These are phyloP conservation scores for Hydropsyche betteni DNA, from an alignment of 2,888 invertebrate genomes.

Conservation along the genomic window DNA sequence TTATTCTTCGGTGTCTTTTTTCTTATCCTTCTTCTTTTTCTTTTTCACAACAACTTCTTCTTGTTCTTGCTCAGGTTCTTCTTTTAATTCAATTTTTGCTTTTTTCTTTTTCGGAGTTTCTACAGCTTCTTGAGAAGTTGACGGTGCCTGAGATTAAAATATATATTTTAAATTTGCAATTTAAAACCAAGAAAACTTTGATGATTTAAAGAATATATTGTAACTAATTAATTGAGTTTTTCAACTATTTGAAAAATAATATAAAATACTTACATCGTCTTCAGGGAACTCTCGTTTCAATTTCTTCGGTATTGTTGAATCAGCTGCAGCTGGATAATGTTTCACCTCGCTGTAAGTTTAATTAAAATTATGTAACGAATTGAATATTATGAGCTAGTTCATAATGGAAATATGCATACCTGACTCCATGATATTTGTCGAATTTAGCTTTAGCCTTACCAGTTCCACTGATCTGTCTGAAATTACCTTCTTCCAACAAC, in stretches of 20 bases:
- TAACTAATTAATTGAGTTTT: no score
- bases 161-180: background rate
- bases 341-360: slow-evolving; percentile 74
- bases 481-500: slow-evolving; percentile 86
- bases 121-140: slow-evolving; percentile 2
- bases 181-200: no score
- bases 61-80: slow-evolving; percentile 53
- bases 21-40: slow-evolving; percentile 53
- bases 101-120: slow-evolving; percentile 50
- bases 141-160: background rate
- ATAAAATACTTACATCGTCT: slow-evolving; percentile 4
- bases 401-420: slow-evolving; percentile 59
- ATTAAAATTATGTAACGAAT: slow-evolving; percentile 36
- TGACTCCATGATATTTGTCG: slow-evolving; percentile 90
- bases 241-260: background rate
- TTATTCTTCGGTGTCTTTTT: slow-evolving; percentile 53
- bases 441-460: slow-evolving; percentile 90
- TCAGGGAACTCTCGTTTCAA: slow-evolving; percentile 53
- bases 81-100: slow-evolving; percentile 55
- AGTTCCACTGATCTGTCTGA: slow-evolving; percentile 84
- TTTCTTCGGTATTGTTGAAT: slow-evolving; percentile 78
- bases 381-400: background rate
- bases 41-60: slow-evolving; percentile 39
- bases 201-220: no score
- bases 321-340: slow-evolving; percentile 80